Conservation (phyloP, 2,888 invertebrate genomes). For the Labia minor region DNA sequence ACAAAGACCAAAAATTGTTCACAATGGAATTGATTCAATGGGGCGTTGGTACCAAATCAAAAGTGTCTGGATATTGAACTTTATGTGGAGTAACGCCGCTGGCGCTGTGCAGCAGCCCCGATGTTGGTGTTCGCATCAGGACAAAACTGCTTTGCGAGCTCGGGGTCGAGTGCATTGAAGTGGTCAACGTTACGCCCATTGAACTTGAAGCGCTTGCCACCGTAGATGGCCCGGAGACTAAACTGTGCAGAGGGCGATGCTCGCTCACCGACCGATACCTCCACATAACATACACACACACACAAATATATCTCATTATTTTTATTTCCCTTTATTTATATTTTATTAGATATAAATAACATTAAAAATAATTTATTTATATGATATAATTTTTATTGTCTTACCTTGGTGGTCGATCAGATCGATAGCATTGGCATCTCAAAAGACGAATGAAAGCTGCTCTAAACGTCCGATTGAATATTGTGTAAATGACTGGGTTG, state of each 20-base stretch:
- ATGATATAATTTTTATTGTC: too few species aligned
- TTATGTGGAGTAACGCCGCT: not conserved
- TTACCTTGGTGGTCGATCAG: conserved; percentile 30
- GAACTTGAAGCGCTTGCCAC: not conserved
- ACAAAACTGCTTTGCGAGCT: not conserved
- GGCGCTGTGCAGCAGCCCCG: not conserved
- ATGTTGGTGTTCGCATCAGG: not conserved
- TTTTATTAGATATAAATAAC: not conserved
- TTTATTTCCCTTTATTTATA: not conserved
- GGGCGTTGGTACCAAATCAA: not conserved
- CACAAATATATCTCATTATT: conserved; percentile 20
- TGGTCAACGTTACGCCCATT: not conserved
- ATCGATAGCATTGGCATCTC: conserved; percentile 60
- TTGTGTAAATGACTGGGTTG: conserved; percentile 88
- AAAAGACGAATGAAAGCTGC: conserved; percentile 70
- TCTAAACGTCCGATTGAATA: conserved; percentile 82
- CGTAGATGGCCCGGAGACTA: not conserved
- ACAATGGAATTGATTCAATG: not conserved
- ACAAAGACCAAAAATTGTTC: not conserved
- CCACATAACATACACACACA: too few species aligned
- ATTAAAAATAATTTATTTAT: too few species aligned
- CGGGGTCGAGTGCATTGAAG: not conserved
- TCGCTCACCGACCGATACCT: conserved; percentile 50
- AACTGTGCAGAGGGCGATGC: conserved; percentile 37
- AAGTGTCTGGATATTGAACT: not conserved